phyloP scores from a whole-genome alignment of 2,797 vertebrate genomes.

The Capromys pilorides region DNA sequence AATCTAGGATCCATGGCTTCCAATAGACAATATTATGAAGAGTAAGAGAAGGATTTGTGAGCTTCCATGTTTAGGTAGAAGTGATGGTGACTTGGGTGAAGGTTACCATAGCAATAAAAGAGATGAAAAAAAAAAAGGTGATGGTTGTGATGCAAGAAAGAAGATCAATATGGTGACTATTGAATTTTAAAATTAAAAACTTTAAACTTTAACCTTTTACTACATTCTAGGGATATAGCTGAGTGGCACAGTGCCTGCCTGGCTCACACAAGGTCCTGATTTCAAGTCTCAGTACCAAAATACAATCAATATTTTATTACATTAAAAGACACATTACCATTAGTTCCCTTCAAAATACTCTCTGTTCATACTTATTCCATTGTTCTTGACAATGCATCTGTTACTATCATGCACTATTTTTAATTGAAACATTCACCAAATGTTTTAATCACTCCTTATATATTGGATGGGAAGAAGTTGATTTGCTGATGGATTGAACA shows the following conservation, averaged over 20 bases:
- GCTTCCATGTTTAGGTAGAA: not conserved
- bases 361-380: not conserved
- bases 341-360: not conserved
- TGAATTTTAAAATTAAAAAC: not conserved
- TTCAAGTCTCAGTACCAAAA: too few relatives aligned
- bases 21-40: not conserved
- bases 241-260: too few relatives aligned
- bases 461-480: not conserved
- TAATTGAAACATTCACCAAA: not conserved
- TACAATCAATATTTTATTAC: not conserved
- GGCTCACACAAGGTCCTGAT: too few relatives aligned
- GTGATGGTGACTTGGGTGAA: not conserved
- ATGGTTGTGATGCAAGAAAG: not conserved
- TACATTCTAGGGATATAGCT: too few relatives aligned
- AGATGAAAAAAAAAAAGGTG: not conserved
- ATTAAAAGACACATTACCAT: not conserved
- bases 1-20: not conserved
- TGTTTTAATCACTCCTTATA: not conserved
- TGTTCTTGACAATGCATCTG: not conserved
- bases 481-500: not conserved
- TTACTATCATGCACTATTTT: not conserved
- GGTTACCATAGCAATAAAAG: not conserved
- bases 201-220: not conserved
- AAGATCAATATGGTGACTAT: not conserved
- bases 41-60: not conserved